These are phyloP conservation scores for Dromiciops gliroides DNA, from an alignment of 2,113 vertebrate genomes.

Conservation along the genomic window DNA sequence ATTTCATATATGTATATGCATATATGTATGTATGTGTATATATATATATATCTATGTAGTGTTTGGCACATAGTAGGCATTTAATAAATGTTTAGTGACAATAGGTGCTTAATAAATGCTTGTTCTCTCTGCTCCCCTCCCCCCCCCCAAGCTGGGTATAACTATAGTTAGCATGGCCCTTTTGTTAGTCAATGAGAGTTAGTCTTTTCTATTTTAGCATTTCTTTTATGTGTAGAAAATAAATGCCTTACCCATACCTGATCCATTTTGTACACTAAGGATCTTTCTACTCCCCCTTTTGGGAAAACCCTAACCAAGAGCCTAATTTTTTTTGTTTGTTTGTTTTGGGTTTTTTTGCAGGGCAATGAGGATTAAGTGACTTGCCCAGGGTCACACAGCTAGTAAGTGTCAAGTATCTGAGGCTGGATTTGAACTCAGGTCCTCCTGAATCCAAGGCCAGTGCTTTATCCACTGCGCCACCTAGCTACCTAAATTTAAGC, in stretches of 20 bases:
- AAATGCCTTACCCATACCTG: not conserved
- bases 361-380: no score
- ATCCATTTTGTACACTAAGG: not conserved
- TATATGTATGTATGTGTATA: no score
- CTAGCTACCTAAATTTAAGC: no score
- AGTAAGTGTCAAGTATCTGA: no score
- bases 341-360: no score
- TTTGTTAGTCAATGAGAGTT: not conserved
- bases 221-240: not conserved
- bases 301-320: not conserved
- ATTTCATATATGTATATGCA: no score
- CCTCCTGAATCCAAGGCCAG: no score
- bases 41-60: no score
- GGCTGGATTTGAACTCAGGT: no score
- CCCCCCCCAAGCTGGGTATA: not conserved
- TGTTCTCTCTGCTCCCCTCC: not conserved
- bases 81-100: not conserved
- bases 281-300: not conserved
- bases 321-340: no score
- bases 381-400: no score
- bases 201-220: not conserved
- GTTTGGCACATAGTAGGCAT: not conserved
- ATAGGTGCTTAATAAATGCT: not conserved
- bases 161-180: not conserved
- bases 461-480: no score